Evolutionary conservation across 2,797 vertebrate species (phyloP).

Genomic region (Gallirallus australis): DNA sequence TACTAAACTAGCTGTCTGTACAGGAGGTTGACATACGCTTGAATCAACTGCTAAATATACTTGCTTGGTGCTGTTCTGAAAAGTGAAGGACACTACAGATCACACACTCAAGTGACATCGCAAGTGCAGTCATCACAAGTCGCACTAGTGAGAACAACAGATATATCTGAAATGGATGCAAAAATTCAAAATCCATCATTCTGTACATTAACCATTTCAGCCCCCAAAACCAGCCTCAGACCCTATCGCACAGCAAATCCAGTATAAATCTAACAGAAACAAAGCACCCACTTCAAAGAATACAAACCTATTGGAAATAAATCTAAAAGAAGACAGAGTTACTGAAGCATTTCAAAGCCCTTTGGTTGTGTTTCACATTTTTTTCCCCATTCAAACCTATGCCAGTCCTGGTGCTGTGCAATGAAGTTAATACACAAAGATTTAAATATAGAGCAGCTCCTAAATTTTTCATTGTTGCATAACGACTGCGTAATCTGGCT

Average conservation of each 20-base stretch:
- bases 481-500: constrained; percentile 31
- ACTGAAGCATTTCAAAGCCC: neutral
- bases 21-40: neutral
- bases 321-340: neutral
- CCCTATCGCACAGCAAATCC: neutral
- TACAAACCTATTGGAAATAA: neutral
- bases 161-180: neutral
- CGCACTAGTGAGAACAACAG: neutral
- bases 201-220: neutral
- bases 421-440: constrained; percentile 36
- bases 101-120: neutral
- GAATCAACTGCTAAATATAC: neutral
- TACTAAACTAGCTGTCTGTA: neutral
- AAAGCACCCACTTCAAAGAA: neutral
- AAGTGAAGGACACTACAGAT: neutral
- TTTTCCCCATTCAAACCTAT: neutral
- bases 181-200: neutral
- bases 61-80: neutral
- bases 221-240: neutral
- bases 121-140: neutral
- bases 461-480: constrained; percentile 38
- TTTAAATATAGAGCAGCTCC: constrained; percentile 53
- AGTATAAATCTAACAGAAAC: neutral
- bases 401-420: neutral
- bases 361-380: neutral